Evolutionary conservation across 2,888 invertebrate genomes (phyloP).

Genomic region (Chironomus riparius): DNA sequence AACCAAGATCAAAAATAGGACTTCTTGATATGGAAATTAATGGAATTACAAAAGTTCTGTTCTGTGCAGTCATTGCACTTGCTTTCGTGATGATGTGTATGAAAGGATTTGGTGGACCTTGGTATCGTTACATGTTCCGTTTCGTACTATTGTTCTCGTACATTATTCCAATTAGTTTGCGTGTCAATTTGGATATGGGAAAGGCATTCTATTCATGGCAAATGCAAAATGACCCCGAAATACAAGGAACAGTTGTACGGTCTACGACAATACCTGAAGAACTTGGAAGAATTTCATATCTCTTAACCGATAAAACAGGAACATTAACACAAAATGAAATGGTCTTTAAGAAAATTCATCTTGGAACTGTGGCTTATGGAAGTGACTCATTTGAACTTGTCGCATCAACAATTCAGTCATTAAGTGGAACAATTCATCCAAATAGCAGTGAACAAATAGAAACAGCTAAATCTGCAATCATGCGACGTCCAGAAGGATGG

Average conservation of each 20-base stretch:
- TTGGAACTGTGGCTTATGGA: conserved; percentile 88
- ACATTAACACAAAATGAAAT: conserved; percentile 98
- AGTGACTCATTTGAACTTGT: conserved; percentile 48
- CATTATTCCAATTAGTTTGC: conserved; percentile 95
- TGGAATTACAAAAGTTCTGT: conserved; percentile 87
- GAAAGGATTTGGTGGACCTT: conserved; percentile 93
- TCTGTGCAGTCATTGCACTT: conserved; percentile 79
- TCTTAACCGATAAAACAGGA: conserved; percentile 97
- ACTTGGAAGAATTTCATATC: conserved; percentile 88
- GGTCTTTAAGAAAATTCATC: conserved; percentile 91
- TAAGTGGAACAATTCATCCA: conserved; percentile 30
- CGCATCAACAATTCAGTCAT: conserved; percentile 38
- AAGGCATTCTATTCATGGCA: conserved; percentile 97
- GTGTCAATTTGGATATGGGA: conserved; percentile 98
- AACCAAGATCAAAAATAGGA: conserved; percentile 92
- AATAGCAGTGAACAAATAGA: conserved; percentile 33
- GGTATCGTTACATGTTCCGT: conserved; percentile 91
- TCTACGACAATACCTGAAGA: conserved; percentile 99
- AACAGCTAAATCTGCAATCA: conserved; percentile 35
- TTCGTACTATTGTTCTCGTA: conserved; percentile 97
- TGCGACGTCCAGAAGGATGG: conserved; percentile 59
- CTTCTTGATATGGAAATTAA: conserved; percentile 93
- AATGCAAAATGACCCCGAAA: conserved; percentile 86
- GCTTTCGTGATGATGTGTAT: conserved; percentile 92
- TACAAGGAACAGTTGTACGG: conserved; percentile 89